phyloP scores from a whole-genome alignment of 2,113 vertebrate genomes.

The Rhabdomys dilectus region DNA sequence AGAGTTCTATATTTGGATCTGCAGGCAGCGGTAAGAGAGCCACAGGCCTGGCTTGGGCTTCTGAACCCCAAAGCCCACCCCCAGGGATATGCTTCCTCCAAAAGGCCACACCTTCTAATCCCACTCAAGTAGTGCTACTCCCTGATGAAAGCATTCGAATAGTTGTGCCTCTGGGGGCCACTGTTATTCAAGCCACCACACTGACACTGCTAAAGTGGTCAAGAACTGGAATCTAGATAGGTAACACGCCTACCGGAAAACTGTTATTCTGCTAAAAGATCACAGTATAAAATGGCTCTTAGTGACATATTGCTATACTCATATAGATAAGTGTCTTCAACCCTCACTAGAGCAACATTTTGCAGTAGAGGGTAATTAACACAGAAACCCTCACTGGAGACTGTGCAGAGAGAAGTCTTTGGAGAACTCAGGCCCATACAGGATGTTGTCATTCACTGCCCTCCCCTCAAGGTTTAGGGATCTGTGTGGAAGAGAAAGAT shows the following conservation, averaged over 20 bases:
- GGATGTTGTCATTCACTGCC: neutral
- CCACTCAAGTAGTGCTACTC: neutral
- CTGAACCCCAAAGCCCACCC: neutral
- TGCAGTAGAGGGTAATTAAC: neutral
- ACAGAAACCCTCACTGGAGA: neutral
- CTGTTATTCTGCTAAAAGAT: neutral
- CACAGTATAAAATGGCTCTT: neutral
- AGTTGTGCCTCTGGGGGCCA: neutral
- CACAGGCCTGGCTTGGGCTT: neutral
- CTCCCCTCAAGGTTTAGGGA: neutral
- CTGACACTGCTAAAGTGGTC: neutral
- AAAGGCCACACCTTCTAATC: neutral
- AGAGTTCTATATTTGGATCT: neutral
- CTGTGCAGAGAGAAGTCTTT: neutral
- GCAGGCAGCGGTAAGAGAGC: neutral
- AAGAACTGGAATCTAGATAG: neutral
- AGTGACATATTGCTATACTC: neutral
- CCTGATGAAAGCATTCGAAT: neutral
- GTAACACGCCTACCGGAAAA: neutral
- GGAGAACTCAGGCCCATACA: neutral
- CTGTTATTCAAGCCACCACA: neutral
- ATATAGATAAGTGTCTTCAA: neutral
- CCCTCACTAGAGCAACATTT: neutral
- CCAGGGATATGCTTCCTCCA: neutral
- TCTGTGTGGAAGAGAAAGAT: neutral